phyloP scores from a whole-genome alignment of 2,888 invertebrate genomes.

The Halocaridina rubra region DNA sequence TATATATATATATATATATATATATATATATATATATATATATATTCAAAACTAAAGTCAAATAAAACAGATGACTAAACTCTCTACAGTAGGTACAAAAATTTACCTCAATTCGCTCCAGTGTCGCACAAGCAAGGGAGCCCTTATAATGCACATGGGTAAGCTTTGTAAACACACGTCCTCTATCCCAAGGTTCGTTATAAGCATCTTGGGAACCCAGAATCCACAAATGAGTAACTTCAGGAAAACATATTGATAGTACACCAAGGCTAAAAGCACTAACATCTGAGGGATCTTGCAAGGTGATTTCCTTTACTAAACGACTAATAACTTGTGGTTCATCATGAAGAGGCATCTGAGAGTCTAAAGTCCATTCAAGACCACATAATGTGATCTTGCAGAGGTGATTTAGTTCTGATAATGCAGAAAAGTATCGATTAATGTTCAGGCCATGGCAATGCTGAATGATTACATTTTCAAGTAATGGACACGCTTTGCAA shows the following conservation, averaged over 20 bases:
- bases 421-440: background rate
- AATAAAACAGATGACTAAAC: no score
- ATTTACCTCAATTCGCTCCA: conserved; percentile 26
- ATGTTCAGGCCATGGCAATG: background rate
- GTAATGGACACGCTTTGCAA: conserved; percentile 31
- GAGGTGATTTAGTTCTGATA: background rate
- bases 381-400: conserved; percentile 23
- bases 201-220: background rate
- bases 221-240: conserved; percentile 35
- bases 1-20: no score
- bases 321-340: conserved; percentile 32
- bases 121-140: background rate
- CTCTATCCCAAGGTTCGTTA: conserved; percentile 25
- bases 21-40: no score
- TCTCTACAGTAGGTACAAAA: background rate
- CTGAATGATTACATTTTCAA: conserved; percentile 17
- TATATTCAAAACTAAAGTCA: no score
- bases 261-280: conserved; percentile 21
- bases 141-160: conserved; percentile 23
- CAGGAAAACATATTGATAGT: conserved; percentile 27
- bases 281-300: conserved; percentile 10
- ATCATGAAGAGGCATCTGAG: conserved; percentile 22
- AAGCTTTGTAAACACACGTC: conserved; percentile 19
- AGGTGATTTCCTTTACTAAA: conserved; percentile 14
- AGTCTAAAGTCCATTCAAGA: conserved; percentile 19